Conservation (phyloP, 2,113 vertebrate genomes). For the Plotosus lineatus region DNA sequence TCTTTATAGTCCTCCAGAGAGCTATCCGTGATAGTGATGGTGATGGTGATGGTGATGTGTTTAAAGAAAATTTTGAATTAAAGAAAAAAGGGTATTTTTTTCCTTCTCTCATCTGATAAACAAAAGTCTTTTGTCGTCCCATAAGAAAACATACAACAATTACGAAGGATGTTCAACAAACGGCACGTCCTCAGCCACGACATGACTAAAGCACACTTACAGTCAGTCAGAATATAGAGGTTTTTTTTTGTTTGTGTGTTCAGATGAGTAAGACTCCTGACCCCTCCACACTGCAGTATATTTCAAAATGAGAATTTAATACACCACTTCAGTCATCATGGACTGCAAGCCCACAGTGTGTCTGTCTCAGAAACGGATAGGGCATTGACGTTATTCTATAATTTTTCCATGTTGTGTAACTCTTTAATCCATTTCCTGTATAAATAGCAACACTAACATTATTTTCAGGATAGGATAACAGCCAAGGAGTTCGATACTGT, state of each 20-base stretch:
- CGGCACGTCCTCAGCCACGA: neutral
- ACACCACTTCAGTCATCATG: neutral
- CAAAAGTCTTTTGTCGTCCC: neutral
- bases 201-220: neutral
- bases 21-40: neutral
- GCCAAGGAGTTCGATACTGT: slow-evolving; percentile 4
- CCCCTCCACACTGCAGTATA: neutral
- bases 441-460: slow-evolving; percentile 13
- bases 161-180: neutral
- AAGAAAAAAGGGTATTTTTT: too few relatives aligned
- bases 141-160: neutral
- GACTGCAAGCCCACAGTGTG: neutral
- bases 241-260: neutral
- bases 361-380: neutral
- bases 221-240: neutral
- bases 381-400: slow-evolving; percentile 2
- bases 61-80: neutral
- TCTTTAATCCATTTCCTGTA: slow-evolving; percentile 20
- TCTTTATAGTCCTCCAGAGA: neutral
- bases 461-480: slow-evolving; percentile 22
- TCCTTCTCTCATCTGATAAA: neutral
- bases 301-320: neutral
- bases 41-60: neutral
- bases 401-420: slow-evolving; percentile 20
- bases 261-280: neutral